Evolutionary conservation across 64 coral and sea anemone genomes (phyloP).

Genomic region (Montipora foliosa): DNA sequence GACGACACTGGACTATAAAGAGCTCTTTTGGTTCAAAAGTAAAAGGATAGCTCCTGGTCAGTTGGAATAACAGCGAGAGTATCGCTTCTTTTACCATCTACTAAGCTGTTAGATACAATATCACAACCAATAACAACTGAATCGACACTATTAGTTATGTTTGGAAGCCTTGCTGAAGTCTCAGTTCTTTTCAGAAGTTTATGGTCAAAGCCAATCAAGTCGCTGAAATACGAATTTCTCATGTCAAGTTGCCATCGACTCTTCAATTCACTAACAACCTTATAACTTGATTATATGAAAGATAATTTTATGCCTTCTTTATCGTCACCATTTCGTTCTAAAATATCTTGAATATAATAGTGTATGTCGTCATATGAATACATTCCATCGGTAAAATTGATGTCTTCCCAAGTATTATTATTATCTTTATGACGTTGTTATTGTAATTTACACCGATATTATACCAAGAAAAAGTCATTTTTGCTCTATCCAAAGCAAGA

Average conservation of each 20-base stretch:
- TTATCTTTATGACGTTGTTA: neutral
- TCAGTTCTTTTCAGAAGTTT: neutral
- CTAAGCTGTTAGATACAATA: slow-evolving; percentile 8
- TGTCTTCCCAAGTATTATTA: neutral
- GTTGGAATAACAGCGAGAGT: slow-evolving; percentile 45
- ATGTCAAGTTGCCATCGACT: slow-evolving; percentile 1
- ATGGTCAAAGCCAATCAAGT: slow-evolving; percentile 41
- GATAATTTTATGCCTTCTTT: slow-evolving; percentile 15
- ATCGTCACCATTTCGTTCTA: neutral
- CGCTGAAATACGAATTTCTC: neutral
- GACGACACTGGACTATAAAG: neutral
- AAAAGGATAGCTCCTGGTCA: neutral
- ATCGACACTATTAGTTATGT: slow-evolving; percentile 60
- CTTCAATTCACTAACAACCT: neutral
- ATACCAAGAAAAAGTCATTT: slow-evolving; percentile 34
- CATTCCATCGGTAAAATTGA: neutral
- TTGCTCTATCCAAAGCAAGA: neutral
- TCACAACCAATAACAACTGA: slow-evolving; percentile 1
- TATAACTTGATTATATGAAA: slow-evolving; percentile 36
- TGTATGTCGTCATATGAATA: slow-evolving; percentile 36
- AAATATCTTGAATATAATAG: slow-evolving; percentile 14
- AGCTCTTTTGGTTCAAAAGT: neutral
- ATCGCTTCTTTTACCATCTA: slow-evolving; percentile 17
- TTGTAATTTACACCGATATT: slow-evolving; percentile 6
- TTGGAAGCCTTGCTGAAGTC: neutral